These are phyloP conservation scores for Papilio dardanus DNA, from an alignment of 1,140 invertebrate species.

Conservation along the genomic window DNA sequence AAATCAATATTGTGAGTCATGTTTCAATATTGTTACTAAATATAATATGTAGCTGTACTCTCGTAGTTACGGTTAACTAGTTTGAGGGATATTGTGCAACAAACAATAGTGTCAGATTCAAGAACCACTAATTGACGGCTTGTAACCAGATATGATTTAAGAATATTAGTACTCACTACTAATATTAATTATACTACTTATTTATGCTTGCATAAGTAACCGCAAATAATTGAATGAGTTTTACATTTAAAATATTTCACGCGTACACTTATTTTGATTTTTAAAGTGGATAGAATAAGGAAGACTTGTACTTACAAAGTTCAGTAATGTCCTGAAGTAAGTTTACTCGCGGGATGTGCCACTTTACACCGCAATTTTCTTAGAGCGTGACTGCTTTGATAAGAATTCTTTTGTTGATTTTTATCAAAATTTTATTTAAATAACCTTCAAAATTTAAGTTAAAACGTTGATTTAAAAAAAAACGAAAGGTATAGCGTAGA, in stretches of 20 bases:
- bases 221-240: too few relatives aligned
- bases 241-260: neutral
- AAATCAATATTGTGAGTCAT: too few relatives aligned
- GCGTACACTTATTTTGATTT: neutral
- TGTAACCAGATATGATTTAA: neutral
- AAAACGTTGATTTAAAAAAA: too few relatives aligned
- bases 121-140: neutral
- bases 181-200: too few relatives aligned
- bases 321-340: slow-evolving; percentile 1
- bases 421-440: neutral
- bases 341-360: slow-evolving; percentile 12
- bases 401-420: slow-evolving; percentile 18
- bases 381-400: neutral
- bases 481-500: too few relatives aligned
- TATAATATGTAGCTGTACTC: too few relatives aligned
- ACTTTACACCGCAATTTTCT: slow-evolving; percentile 26
- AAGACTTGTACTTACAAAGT: slow-evolving; percentile 14
- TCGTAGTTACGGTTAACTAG: too few relatives aligned
- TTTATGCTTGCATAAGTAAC: too few relatives aligned
- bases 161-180: neutral
- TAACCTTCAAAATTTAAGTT: neutral
- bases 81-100: neutral
- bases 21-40: too few relatives aligned
- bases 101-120: neutral
- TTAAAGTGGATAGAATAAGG: neutral